phyloP scores from a whole-genome alignment of 1,140 invertebrate genomes.

The Luehdorfia chinensis region DNA sequence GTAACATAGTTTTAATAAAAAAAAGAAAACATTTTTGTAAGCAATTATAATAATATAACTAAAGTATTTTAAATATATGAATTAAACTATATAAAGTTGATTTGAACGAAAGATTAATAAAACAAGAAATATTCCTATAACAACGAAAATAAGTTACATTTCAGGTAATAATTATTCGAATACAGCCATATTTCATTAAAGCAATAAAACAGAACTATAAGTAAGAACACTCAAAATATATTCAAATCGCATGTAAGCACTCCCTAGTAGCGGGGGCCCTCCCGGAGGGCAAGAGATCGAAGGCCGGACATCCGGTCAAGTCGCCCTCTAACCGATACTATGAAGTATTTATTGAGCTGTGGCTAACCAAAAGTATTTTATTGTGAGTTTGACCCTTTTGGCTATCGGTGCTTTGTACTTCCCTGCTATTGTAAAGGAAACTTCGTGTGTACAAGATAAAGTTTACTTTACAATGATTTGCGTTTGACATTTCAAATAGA shows the following conservation, averaged over 20 bases:
- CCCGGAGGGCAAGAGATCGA: conserved; percentile 57
- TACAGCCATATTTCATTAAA: conserved; percentile 5
- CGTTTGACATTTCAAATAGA: conserved; percentile 18
- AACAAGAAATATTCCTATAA: too few species aligned
- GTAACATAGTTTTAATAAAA: too few species aligned
- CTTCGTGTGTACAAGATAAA: conserved; percentile 2
- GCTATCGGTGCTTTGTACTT: conserved; percentile 20
- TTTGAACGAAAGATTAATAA: too few species aligned
- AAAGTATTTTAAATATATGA: too few species aligned
- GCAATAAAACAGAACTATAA: conserved; percentile 17
- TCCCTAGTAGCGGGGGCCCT: conserved; percentile 27
- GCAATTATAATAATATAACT: too few species aligned
- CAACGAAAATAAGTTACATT: too few species aligned
- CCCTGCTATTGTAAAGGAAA: conserved; percentile 4
- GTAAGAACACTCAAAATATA: conserved; percentile 23
- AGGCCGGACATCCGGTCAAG: conserved; percentile 60
- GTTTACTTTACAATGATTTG: neutral
- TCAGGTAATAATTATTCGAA: too few species aligned
- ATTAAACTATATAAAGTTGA: too few species aligned
- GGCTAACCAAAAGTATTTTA: conserved; percentile 70
- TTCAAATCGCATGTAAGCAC: conserved; percentile 38
- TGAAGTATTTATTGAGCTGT: conserved; percentile 74
- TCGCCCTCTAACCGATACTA: conserved; percentile 65
- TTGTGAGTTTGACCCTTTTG: conserved; percentile 62
- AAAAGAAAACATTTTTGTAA: too few species aligned